These are phyloP conservation scores for Rhyacophila brunnea DNA, from an alignment of 1,140 invertebrate genomes.

Conservation along the genomic window DNA sequence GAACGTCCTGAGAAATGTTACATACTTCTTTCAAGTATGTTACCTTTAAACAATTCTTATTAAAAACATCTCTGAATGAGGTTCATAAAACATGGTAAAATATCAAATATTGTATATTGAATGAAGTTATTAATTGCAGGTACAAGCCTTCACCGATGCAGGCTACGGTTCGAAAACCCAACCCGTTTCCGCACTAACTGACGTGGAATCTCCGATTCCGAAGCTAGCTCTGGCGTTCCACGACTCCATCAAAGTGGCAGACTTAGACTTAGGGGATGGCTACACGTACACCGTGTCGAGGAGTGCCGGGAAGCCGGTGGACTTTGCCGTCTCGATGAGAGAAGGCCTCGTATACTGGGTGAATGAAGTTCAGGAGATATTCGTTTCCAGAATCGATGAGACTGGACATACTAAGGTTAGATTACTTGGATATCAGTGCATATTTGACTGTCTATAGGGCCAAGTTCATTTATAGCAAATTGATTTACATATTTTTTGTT, in stretches of 20 bases:
- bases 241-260: conserved; percentile 67
- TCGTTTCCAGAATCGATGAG: conserved; percentile 61
- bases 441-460: too few species aligned
- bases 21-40: conserved; percentile 72
- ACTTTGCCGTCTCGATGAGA: conserved; percentile 61
- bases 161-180: conserved; percentile 69
- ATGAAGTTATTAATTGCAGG: conserved; percentile 57
- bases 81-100: too few species aligned
- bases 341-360: conserved; percentile 82
- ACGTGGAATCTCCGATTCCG: conserved; percentile 72
- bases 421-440: background rate
- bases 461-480: too few species aligned
- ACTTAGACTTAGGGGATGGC: conserved; percentile 59
- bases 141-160: conserved; percentile 74
- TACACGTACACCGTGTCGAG: conserved; percentile 53
- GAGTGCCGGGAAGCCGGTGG: conserved; percentile 61
- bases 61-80: too few species aligned
- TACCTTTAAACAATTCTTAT: too few species aligned
- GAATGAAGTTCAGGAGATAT: conserved; percentile 75
- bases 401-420: conserved; percentile 51
- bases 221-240: conserved; percentile 70
- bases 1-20: conserved; percentile 59
- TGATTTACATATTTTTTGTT: too few species aligned
- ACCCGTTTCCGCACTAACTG: conserved; percentile 58
- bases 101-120: too few species aligned